Conservation (phyloP, 2,113 vertebrate species). For the Cyphomyrus plagiostoma region DNA sequence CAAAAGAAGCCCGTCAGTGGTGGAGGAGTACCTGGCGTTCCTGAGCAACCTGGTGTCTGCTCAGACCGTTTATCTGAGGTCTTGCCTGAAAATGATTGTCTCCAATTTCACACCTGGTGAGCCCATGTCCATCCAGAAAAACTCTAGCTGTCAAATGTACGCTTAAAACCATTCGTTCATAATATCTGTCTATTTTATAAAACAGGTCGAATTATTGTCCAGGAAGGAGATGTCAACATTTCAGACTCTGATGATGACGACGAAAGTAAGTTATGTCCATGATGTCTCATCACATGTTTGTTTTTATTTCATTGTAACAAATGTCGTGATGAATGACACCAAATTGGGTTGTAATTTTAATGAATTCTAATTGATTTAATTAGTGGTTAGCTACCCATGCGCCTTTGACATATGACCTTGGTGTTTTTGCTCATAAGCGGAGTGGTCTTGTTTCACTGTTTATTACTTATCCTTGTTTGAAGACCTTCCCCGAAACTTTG, state of each 20-base stretch:
- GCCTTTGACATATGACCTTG: background rate
- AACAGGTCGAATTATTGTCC: constrained; percentile 74
- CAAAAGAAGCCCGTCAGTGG: constrained; percentile 72
- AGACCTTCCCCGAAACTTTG: constrained; percentile 78
- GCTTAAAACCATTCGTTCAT: background rate
- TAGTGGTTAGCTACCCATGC: background rate
- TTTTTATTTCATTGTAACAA: background rate
- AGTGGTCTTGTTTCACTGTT: background rate
- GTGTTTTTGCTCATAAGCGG: background rate
- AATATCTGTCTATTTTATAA: background rate
- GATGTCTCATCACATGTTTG: background rate
- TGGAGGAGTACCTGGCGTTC: constrained; percentile 88
- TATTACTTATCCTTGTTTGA: background rate
- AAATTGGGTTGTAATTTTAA: background rate
- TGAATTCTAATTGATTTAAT: background rate
- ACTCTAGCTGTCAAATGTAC: background rate
- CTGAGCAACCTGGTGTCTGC: constrained; percentile 90
- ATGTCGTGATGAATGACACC: background rate
- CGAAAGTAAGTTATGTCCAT: constrained; percentile 69
- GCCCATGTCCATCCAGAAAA: constrained; percentile 27
- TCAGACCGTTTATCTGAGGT: constrained; percentile 84
- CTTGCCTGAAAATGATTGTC: constrained; percentile 79
- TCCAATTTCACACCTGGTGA: constrained; percentile 80
- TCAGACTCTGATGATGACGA: constrained; percentile 94
- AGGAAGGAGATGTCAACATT: constrained; percentile 79